Percentiles rank a stretch among this genome's conserved stretches.
Evolutionary conservation across 2,888 invertebrate species (phyloP).

Genomic region (Aelia acuminata): DNA sequence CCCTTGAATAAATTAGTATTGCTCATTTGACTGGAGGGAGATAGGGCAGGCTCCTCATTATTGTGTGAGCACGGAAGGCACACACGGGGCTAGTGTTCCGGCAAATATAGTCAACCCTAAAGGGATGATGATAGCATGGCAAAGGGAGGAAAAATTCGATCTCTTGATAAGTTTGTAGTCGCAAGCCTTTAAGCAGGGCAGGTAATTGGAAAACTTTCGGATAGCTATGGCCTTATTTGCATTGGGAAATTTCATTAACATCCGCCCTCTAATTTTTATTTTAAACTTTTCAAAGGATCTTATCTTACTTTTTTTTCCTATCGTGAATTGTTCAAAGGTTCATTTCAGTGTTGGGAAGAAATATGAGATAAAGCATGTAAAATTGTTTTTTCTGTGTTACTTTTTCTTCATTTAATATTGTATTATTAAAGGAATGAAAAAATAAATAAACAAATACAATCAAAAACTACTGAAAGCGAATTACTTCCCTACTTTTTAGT

Average conservation of each 20-base stretch:
- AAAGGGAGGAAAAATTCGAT: slow-evolving; percentile 17
- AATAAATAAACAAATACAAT: too few species aligned
- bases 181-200: slow-evolving; percentile 10
- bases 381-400: too few species aligned
- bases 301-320: neutral
- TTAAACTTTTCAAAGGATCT: slow-evolving; percentile 42
- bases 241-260: slow-evolving; percentile 42
- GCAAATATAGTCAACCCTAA: slow-evolving; percentile 41
- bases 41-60: slow-evolving; percentile 53
- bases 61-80: slow-evolving; percentile 36
- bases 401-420: too few species aligned
- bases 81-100: slow-evolving; percentile 34
- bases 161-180: slow-evolving; percentile 17
- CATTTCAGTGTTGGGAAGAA: neutral
- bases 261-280: slow-evolving; percentile 21
- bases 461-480: too few species aligned
- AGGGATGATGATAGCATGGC: neutral
- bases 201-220: slow-evolving; percentile 48
- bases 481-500: too few species aligned
- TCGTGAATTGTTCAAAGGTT: neutral
- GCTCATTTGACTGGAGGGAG: slow-evolving; percentile 43
- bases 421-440: too few species aligned
- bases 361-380: neutral
- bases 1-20: slow-evolving; percentile 54
- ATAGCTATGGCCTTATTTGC: slow-evolving; percentile 31